These are phyloP conservation scores for Paelopatides confundens DNA, from an alignment of 53 echinoderm and acorn worm species.

Conservation along the genomic window DNA sequence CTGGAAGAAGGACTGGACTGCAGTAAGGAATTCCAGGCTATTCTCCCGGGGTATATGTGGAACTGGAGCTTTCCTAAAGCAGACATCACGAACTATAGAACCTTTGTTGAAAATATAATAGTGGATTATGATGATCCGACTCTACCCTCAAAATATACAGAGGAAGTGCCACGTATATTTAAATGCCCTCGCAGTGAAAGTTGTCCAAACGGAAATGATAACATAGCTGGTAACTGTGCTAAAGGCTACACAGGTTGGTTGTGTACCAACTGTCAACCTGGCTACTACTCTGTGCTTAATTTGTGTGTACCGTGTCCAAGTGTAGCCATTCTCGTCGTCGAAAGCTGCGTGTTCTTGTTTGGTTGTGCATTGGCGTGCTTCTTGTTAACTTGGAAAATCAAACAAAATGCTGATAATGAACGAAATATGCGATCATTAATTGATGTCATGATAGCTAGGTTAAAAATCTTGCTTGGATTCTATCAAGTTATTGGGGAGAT, in stretches of 20 bases:
- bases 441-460: conserved; percentile 14
- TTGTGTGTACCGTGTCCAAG: conserved; percentile 10
- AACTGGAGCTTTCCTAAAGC: conserved; percentile 10
- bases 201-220: conserved; percentile 2
- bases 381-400: conserved; percentile 10
- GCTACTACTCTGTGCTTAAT: neutral
- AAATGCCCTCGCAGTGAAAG: neutral
- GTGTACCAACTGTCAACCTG: neutral
- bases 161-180: neutral
- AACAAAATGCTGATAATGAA: neutral
- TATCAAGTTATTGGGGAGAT: conserved; percentile 43
- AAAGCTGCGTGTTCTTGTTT: neutral
- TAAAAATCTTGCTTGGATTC: conserved; percentile 32
- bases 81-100: neutral
- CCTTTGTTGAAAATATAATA: neutral
- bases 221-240: neutral
- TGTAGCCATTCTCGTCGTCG: neutral
- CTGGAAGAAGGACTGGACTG: conserved; percentile 14
- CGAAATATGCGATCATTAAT: neutral
- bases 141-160: neutral
- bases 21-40: neutral
- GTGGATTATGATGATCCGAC: neutral
- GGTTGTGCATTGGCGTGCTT: neutral
- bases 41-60: neutral
- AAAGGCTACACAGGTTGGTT: conserved; percentile 15